Base-by-base conservation (phyloP, 2,888 invertebrate species). In the Drosophila anomelani region DNA sequence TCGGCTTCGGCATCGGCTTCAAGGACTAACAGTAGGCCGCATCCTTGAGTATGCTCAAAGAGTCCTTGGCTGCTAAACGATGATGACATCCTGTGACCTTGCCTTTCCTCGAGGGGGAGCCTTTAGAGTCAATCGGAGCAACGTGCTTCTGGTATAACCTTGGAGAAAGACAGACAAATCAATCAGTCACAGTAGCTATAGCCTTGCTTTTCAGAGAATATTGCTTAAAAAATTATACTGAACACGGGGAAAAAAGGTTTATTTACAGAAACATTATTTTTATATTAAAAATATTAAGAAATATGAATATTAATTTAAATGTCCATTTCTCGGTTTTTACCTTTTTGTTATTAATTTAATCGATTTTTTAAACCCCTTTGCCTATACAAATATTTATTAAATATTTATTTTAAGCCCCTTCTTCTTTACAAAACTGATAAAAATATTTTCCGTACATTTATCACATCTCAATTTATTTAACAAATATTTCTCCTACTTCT, bases 151-250 rank as follows among this genome's bases (percentile, higher is more conserved):
- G 67, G n/a, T 10, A 4, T n/a, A 51, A 43, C 64, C 64, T 66
- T 66, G 67, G 51, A 61, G 29, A 63, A 59, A 66, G 29, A 71
- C 63, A 70, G 72, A 79, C 80, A 79, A 88, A 88, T 88, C 88
- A 89, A 90, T 88, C 88, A 88, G 88, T 90, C 87, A 89, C 89
- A 90, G 75, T 79, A 68, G 76, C 57, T 58, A 55, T 10, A 5
- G 46, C 69, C 34, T 34, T 51, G 34, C 17, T 74, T 88, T 85
- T 85, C 74, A 74, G 64, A 79, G 87, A 88, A 88, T 69, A 69
- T 62, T 43, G 0, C 13, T 29, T 5, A 0, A 23, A 23, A 58
- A 23, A 58, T 41, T 12, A 32, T 12, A 57, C 9, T 38, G 1
- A 6, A 36, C 17, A 39, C 29, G 12, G 6, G 1, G 2, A 38